These are phyloP conservation scores for Phalacrocorax aristotelis DNA, from an alignment of 2,113 vertebrate genomes.

Conservation along the genomic window DNA sequence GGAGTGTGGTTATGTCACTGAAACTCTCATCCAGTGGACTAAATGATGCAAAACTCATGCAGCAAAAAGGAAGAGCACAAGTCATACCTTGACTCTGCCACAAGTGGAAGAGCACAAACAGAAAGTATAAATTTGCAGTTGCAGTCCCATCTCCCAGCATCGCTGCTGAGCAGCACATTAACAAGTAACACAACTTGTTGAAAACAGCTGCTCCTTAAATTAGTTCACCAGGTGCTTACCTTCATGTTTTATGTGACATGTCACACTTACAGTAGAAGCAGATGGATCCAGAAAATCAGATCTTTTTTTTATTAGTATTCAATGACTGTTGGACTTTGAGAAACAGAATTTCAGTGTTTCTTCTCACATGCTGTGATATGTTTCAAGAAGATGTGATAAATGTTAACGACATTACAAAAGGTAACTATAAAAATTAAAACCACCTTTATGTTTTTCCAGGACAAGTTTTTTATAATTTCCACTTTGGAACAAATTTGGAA, in stretches of 20 bases:
- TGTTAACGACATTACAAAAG: neutral
- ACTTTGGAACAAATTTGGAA: neutral
- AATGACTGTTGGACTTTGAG: neutral
- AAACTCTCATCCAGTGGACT: neutral
- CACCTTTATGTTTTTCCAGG: neutral
- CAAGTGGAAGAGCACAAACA: neutral
- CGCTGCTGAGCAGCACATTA: neutral
- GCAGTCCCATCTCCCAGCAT: neutral
- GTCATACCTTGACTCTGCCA: neutral
- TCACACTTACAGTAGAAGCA: neutral
- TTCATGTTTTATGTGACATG: neutral
- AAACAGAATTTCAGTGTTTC: neutral
- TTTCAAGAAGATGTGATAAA: neutral
- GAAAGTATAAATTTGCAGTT: neutral
- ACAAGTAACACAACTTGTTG: neutral
- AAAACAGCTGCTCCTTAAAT: neutral
- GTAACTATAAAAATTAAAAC: neutral
- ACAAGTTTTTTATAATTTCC: neutral
- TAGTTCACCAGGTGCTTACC: neutral
- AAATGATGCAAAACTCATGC: neutral
- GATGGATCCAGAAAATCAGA: neutral
- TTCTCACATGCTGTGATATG: neutral
- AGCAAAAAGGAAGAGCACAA: neutral
- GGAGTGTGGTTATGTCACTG: neutral
- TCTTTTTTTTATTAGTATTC: neutral